Evolutionary conservation across 2,888 invertebrate genomes (phyloP).

Genomic region (Laothoe populi): DNA sequence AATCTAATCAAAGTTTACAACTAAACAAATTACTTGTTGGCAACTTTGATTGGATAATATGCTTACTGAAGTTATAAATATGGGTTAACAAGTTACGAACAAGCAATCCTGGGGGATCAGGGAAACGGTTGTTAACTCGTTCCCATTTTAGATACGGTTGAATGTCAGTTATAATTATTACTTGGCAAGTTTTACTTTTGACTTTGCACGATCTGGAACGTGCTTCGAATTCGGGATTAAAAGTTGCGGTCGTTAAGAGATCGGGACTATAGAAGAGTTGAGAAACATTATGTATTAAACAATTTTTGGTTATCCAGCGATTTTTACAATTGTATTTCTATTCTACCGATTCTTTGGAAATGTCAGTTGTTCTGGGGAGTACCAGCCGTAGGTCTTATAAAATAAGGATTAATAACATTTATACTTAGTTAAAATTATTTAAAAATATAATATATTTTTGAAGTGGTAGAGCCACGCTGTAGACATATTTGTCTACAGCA

Average conservation of each 20-base stretch:
- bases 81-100: conserved; percentile 43
- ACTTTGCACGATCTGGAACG: conserved; percentile 5
- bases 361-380: too few relatives aligned
- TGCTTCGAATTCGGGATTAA: neutral
- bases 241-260: conserved; percentile 4
- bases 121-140: conserved; percentile 19
- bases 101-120: conserved; percentile 27
- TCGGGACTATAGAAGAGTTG: neutral
- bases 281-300: too few relatives aligned
- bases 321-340: too few relatives aligned
- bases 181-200: conserved; percentile 22
- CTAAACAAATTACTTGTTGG: conserved; percentile 52
- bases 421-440: too few relatives aligned
- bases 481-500: too few relatives aligned
- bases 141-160: conserved; percentile 16
- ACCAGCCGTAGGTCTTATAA: too few relatives aligned
- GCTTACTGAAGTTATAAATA: conserved; percentile 48
- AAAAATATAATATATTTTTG: too few relatives aligned
- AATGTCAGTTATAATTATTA: conserved; percentile 24
- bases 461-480: too few relatives aligned
- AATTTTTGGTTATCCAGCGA: too few relatives aligned
- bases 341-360: too few relatives aligned
- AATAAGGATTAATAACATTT: too few relatives aligned
- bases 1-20: conserved; percentile 52
- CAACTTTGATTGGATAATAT: conserved; percentile 54